Conservation (phyloP, 2,797 vertebrate genomes). For the Heliangelus exortis region DNA sequence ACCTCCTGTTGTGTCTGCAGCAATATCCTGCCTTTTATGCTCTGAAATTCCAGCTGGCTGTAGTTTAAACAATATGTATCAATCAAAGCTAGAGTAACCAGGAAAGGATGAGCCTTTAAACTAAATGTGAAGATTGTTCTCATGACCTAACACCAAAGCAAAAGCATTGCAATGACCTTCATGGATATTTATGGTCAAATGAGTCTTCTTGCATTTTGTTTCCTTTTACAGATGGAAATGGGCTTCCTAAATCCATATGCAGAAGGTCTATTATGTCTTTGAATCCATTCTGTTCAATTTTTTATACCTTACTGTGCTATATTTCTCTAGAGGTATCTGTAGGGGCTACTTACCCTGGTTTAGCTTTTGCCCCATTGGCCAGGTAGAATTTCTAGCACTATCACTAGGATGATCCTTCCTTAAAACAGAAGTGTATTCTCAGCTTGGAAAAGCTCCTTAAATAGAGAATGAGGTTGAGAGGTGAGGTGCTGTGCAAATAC, state of each 20-base stretch:
- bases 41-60: background rate
- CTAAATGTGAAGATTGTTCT: background rate
- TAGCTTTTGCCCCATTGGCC: background rate
- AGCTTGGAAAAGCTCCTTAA: background rate
- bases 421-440: background rate
- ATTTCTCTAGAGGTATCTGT: background rate
- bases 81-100: background rate
- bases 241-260: background rate
- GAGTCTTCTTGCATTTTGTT: background rate
- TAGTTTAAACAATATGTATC: background rate
- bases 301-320: background rate
- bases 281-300: background rate
- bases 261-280: background rate
- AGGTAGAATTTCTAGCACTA: background rate
- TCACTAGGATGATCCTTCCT: background rate
- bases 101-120: background rate
- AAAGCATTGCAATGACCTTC: background rate
- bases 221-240: background rate
- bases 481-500: rapidly evolving
- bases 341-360: background rate
- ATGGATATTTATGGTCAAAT: background rate
- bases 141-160: background rate
- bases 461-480: background rate
- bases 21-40: background rate
- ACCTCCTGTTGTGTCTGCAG: background rate